A percentile compares a stretch with the other conserved stretches of the same genome.
These are phyloP conservation scores for Chaenocephalus aceratus DNA, from an alignment of 2,113 vertebrate genomes.

Conservation along the genomic window DNA sequence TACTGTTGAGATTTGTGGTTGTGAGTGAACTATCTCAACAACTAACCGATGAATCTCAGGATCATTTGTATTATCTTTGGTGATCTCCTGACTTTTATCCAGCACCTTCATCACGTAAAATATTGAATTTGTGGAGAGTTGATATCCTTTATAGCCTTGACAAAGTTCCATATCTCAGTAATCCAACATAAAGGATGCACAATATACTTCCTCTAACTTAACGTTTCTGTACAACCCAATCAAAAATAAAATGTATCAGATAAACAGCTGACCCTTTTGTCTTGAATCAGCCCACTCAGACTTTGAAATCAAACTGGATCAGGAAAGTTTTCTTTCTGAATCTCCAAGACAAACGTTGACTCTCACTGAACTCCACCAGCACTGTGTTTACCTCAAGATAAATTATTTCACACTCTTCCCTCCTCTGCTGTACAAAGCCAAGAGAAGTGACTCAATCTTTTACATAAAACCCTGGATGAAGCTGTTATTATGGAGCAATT, in stretches of 20 bases:
- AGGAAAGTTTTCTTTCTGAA: neutral
- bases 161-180: too few relatives aligned
- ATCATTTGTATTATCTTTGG: too few relatives aligned
- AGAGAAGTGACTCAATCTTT: conserved; percentile 62
- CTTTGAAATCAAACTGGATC: neutral
- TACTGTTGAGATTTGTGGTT: too few relatives aligned
- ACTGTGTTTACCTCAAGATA: conserved; percentile 37
- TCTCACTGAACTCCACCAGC: conserved; percentile 36
- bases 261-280: neutral
- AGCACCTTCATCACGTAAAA: too few relatives aligned
- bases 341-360: conserved; percentile 34
- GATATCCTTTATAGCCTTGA: neutral
- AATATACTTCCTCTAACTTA: neutral
- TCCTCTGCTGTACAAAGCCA: conserved; percentile 34
- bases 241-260: too few relatives aligned
- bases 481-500: conserved; percentile 67
- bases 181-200: neutral
- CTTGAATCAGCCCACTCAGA: conserved; percentile 1
- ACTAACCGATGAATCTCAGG: too few relatives aligned
- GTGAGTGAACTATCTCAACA: too few relatives aligned
- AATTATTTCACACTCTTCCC: conserved; percentile 43
- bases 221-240: neutral
- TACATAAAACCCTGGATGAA: conserved; percentile 60
- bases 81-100: too few relatives aligned
- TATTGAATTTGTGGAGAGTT: too few relatives aligned